Percentiles rank a stretch among this genome's conserved stretches.
Evolutionary conservation across 2,797 vertebrate species (phyloP).

Genomic region (Darevskia nairensis): DNA sequence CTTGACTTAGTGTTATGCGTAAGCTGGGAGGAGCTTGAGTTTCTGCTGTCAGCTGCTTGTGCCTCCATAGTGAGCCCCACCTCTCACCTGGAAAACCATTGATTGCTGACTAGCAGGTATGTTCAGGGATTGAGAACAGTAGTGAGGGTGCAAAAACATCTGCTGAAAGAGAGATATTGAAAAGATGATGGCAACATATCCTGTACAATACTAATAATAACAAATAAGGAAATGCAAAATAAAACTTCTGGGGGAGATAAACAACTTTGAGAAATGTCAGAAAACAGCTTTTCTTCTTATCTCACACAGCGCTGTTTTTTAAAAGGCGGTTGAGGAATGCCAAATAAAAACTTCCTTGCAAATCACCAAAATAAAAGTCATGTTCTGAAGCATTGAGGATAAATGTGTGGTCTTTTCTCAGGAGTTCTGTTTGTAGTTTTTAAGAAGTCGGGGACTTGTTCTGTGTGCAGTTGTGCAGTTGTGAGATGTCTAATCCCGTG

Average conservation of each 20-base stretch:
- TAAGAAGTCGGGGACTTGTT: background rate
- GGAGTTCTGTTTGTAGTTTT: background rate
- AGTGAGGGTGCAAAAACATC: background rate
- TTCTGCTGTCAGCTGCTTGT: background rate
- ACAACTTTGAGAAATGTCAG: slow-evolving; percentile 1
- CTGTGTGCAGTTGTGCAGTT: background rate
- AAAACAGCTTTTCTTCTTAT: slow-evolving; percentile 30
- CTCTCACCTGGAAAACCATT: background rate
- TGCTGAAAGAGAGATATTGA: background rate
- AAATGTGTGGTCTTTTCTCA: background rate
- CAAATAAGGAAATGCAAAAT: background rate
- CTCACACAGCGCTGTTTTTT: background rate
- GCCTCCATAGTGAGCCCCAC: background rate
- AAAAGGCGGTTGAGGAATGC: slow-evolving; percentile 7
- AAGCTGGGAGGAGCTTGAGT: background rate
- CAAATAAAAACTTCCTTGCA: slow-evolving; percentile 22
- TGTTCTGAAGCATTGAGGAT: background rate
- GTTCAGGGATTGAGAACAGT: background rate
- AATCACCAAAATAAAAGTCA: background rate
- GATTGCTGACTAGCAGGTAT: background rate
- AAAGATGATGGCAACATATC: background rate
- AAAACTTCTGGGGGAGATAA: background rate
- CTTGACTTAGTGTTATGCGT: no score
- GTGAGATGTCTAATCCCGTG: background rate
- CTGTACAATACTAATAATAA: background rate